Base-by-base conservation (phyloP, 2,888 invertebrate genomes). In the Rotaria sp. region DNA sequence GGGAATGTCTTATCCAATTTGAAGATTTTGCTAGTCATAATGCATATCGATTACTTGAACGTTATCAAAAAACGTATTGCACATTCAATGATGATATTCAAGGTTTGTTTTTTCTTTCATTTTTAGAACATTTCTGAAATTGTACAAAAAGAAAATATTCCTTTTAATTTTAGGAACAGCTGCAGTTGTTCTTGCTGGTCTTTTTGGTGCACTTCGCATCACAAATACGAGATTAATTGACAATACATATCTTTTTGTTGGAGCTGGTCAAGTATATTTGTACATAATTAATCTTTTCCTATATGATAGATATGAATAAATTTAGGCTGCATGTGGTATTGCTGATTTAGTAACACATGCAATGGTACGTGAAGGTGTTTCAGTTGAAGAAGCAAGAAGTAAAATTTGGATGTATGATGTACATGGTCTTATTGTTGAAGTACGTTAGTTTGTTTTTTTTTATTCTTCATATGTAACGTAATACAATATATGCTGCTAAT, bases 1-100 rank as follows among this genome's bases (percentile, higher is more conserved):
- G 91, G 87, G 91, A 92, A 87, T 91, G 91, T 85, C 89, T 93
- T 86, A 92, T 94, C 85, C 94, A 96, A 93, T 99, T 98, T 92
- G 99, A 99, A 92, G 99, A 99, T 92, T 99, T 99, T 91, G 99
- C 94, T 86, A 85, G 85, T 90, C 93, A 94, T 21, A 99, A 99
- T 92, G 99, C 99, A 13, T 99, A 98, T 93, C 93, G 95, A 57
- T 93, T 99, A 86, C 93, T 99, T 88, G 94, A 94, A 89, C 96
- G 95, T 91, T 99, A 98, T 92, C 94, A 96, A 75, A 93, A 95
- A 89, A 91, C 93, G 89, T 94, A 95, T 92, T 98, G 97, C 92
- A 96, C 96, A 26, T 99, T 99, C 92, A 99, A 99, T 92, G 99
- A 99, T 91, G 99, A 99, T 91, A 99, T 99, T 90, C 97, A 99